A percentile compares a stretch with the other conserved stretches of the same genome.
These are phyloP conservation scores for Ciconia nigra DNA, from an alignment of 2,797 vertebrate species.

Conservation along the genomic window DNA sequence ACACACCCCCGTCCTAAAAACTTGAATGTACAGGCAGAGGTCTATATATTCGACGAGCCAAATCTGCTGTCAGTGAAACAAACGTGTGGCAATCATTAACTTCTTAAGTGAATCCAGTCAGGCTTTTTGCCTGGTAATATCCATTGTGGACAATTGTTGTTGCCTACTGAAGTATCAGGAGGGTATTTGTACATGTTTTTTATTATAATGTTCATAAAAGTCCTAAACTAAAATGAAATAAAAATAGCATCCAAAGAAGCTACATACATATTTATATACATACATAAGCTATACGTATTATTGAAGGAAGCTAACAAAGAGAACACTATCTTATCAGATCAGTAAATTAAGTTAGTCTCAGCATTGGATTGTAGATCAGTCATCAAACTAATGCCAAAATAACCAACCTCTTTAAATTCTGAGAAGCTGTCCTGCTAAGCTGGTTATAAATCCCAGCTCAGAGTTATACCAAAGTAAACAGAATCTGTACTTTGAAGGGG, in stretches of 20 bases:
- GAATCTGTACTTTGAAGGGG: neutral
- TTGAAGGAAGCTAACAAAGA: neutral
- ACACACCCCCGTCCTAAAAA: neutral
- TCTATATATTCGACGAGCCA: neutral
- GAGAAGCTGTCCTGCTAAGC: neutral
- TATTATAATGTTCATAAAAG: neutral
- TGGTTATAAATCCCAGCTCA: neutral
- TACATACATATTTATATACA: neutral
- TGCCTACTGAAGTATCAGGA: neutral
- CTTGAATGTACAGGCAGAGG: neutral
- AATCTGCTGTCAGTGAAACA: neutral
- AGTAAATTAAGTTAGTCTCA: neutral
- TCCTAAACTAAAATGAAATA: slow-evolving; percentile 2
- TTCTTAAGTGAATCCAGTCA: neutral
- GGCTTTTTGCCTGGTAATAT: neutral
- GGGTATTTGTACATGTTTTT: neutral
- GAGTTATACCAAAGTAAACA: neutral
- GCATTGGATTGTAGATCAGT: neutral
- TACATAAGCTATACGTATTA: neutral
- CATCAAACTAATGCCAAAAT: neutral
- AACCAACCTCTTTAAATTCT: neutral
- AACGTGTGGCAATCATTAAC: neutral
- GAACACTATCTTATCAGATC: neutral
- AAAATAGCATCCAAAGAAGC: neutral
- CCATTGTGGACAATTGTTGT: neutral